Evolutionary conservation across 2,113 vertebrate species (phyloP).

Genomic region (Ophthalmolycus amberensis): DNA sequence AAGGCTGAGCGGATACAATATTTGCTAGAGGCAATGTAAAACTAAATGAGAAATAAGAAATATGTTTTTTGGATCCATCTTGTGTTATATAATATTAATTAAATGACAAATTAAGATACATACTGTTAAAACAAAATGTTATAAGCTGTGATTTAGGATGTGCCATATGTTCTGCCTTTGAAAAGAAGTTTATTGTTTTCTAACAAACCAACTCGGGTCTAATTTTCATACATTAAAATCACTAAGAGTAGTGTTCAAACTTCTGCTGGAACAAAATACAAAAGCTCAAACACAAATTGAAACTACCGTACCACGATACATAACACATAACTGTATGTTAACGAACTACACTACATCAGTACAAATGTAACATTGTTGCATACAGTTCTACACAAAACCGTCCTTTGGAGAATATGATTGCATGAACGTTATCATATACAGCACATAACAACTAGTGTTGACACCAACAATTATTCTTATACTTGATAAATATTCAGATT

Average conservation of each 20-base stretch:
- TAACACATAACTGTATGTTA: slow-evolving; percentile 11
- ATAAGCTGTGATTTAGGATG: neutral
- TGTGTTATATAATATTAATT: neutral
- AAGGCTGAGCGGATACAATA: neutral
- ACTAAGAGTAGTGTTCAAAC: neutral
- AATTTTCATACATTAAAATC: neutral
- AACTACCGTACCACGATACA: slow-evolving; percentile 4
- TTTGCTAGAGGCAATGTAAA: slow-evolving; percentile 1
- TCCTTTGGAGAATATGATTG: neutral
- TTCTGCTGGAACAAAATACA: slow-evolving; percentile 6
- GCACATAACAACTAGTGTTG: neutral
- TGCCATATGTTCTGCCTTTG: neutral
- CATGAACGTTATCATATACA: neutral
- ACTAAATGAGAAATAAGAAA: neutral
- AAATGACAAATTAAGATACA: neutral
- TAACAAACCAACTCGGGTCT: slow-evolving; percentile 8
- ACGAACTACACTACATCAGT: slow-evolving; percentile 8
- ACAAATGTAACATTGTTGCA: slow-evolving; percentile 12
- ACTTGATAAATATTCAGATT: neutral
- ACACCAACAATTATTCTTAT: neutral
- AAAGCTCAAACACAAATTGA: slow-evolving; percentile 7
- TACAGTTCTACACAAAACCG: neutral
- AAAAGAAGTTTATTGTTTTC: slow-evolving; percentile 4
- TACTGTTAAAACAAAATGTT: neutral
- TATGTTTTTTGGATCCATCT: neutral